Conservation (phyloP, 2,113 vertebrate species). For the Hydrolagus affinis region DNA sequence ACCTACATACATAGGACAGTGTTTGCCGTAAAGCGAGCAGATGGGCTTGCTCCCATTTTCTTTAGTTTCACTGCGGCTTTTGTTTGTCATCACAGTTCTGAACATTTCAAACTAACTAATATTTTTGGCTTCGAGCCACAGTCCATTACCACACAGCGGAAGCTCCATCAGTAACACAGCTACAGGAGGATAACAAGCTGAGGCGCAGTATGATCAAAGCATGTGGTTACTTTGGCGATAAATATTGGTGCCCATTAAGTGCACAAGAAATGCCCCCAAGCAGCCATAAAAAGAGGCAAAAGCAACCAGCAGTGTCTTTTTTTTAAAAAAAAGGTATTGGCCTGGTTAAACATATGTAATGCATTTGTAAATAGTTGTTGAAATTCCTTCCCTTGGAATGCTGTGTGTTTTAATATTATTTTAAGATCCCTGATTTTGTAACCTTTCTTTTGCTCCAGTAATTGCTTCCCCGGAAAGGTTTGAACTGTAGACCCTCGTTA, state of each 20-base stretch:
- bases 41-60: conserved; percentile 63
- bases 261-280: background rate
- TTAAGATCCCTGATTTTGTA: too few species aligned
- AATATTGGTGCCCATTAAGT: background rate
- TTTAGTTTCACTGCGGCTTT: conserved; percentile 43
- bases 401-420: background rate
- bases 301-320: background rate
- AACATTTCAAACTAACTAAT: conserved; percentile 55
- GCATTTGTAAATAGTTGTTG: background rate
- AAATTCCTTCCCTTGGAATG: background rate
- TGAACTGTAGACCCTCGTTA: background rate
- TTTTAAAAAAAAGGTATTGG: too few species aligned
- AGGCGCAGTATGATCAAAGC: conserved; percentile 60
- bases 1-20: conserved; percentile 51
- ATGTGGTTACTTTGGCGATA: conserved; percentile 38
- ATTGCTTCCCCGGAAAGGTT: background rate
- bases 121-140: conserved; percentile 61
- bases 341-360: background rate
- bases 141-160: conserved; percentile 65
- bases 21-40: conserved; percentile 54
- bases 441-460: background rate
- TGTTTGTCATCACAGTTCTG: conserved; percentile 56
- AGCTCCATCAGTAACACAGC: conserved; percentile 55
- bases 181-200: conserved; percentile 59
- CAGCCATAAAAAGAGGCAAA: too few species aligned